phyloP scores from a whole-genome alignment of 2,113 vertebrate genomes.

The Acanthisitta chloris region DNA sequence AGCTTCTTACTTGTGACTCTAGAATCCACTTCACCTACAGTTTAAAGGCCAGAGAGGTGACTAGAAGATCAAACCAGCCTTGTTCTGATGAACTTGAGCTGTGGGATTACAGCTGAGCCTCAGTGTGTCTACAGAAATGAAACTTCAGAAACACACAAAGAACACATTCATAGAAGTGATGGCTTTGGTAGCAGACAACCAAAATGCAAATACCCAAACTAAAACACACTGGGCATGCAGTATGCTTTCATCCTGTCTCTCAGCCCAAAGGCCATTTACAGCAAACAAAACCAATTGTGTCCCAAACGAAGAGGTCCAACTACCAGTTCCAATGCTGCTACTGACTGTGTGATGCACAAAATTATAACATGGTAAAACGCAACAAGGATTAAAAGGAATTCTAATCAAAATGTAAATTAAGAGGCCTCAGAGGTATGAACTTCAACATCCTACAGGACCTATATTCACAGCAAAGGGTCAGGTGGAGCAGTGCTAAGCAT shows the following conservation, averaged over 20 bases:
- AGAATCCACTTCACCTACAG: neutral
- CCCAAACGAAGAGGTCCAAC: neutral
- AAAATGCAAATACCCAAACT: neutral
- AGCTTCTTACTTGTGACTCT: neutral
- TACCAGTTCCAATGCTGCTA: neutral
- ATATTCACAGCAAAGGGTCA: neutral
- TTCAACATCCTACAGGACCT: neutral
- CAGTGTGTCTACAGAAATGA: neutral
- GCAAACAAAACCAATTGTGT: neutral
- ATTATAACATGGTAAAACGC: neutral
- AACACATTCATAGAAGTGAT: neutral
- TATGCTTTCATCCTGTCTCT: neutral
- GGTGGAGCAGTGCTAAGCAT: neutral
- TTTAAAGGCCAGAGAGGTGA: neutral
- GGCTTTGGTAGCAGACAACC: neutral
- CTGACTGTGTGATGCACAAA: neutral
- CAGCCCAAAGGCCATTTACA: neutral
- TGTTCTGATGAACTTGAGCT: neutral
- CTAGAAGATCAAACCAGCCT: neutral
- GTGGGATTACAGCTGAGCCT: neutral
- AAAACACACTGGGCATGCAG: neutral
- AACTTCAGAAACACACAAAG: neutral
- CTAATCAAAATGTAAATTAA: neutral
- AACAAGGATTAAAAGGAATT: neutral
- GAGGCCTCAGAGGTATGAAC: neutral